phyloP scores from a whole-genome alignment of 1,140 invertebrate species.

The Anoplolepis gracilipes region DNA sequence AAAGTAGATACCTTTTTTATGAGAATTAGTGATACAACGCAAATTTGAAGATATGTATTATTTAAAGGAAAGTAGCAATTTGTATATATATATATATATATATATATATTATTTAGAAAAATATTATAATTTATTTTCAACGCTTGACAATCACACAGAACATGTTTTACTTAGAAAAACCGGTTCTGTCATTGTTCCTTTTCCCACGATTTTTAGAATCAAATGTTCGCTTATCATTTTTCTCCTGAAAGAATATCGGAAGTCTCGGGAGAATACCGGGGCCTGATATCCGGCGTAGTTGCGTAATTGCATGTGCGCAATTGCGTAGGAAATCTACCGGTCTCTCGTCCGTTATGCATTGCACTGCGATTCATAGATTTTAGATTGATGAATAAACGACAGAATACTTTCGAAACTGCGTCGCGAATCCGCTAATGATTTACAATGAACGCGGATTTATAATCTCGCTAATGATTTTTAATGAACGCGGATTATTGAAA shows the following conservation, averaged over 20 bases:
- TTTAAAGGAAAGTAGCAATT: neutral
- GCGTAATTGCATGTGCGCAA: slow-evolving; percentile 78
- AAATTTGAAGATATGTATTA: too few relatives aligned
- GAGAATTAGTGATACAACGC: neutral
- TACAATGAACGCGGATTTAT: slow-evolving; percentile 4
- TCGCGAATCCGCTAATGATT: slow-evolving; percentile 49
- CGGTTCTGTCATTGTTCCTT: too few relatives aligned
- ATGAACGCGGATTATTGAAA: slow-evolving; percentile 44
- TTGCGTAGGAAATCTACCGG: slow-evolving; percentile 74
- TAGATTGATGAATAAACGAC: slow-evolving; percentile 67
- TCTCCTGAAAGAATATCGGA: neutral
- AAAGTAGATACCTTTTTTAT: neutral
- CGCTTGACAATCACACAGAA: neutral
- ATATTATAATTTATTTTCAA: neutral
- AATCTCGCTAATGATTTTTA: slow-evolving; percentile 54
- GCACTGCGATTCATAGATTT: slow-evolving; percentile 73
- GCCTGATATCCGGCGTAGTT: slow-evolving; percentile 64
- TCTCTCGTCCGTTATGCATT: slow-evolving; percentile 57
- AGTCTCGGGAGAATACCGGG: neutral
- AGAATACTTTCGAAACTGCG: slow-evolving; percentile 35
- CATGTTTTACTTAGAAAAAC: neutral
- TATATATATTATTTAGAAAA: neutral
- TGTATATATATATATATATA: too few relatives aligned
- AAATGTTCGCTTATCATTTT: neutral
- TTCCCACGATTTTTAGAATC: neutral